A percentile compares a stretch with the other conserved stretches of the same genome.
Conservation (phyloP, 2,888 invertebrate species). For the Barypeithes pellucidus region DNA sequence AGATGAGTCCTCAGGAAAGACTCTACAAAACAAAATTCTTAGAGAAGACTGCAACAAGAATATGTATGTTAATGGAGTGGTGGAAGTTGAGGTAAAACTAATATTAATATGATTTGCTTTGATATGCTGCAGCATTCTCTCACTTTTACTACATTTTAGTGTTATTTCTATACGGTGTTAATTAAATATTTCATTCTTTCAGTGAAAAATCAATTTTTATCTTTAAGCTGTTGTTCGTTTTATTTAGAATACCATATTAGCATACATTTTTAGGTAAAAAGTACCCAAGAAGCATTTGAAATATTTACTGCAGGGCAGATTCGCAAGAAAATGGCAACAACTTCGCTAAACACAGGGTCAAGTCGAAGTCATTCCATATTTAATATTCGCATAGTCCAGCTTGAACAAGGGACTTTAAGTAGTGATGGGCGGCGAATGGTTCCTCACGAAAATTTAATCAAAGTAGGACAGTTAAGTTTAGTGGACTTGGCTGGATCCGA, state of each 20-base stretch:
- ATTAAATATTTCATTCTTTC: too few species aligned
- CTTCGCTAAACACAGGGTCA: slow-evolving; percentile 94
- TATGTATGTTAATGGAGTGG: slow-evolving; percentile 95
- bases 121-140: too few species aligned
- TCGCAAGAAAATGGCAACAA: slow-evolving; percentile 93
- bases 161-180: too few species aligned
- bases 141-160: too few species aligned
- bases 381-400: slow-evolving; percentile 91
- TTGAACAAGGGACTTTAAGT: slow-evolving; percentile 65
- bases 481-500: slow-evolving; percentile 99
- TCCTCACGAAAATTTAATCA: slow-evolving; percentile 84
- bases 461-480: slow-evolving; percentile 92
- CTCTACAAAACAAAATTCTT: slow-evolving; percentile 89
- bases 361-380: slow-evolving; percentile 98
- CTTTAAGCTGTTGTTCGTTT: too few species aligned
- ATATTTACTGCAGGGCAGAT: slow-evolving; percentile 90
- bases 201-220: too few species aligned
- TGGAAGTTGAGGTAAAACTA: slow-evolving; percentile 85
- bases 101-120: too few species aligned
- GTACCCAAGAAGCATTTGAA: slow-evolving; percentile 95
- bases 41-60: slow-evolving; percentile 89
- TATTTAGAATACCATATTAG: too few species aligned
- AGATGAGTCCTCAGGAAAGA: slow-evolving; percentile 83
- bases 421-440: slow-evolving; percentile 80
- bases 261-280: slow-evolving; percentile 76